phyloP scores from a whole-genome alignment of 2,113 vertebrate genomes.

The Triplophysa siluroides region DNA sequence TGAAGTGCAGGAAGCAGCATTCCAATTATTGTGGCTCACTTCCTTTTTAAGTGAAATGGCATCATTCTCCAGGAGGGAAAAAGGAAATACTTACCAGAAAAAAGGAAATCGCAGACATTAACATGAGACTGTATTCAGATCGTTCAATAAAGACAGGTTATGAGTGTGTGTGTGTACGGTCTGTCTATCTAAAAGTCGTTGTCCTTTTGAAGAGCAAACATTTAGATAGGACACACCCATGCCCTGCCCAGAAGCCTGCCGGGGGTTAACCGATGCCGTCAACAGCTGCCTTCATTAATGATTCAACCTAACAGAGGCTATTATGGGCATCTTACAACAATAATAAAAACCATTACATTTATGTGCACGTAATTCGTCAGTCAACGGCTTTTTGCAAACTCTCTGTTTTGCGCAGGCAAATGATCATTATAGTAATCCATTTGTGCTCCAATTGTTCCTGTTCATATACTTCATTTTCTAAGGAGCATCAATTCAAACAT shows the following conservation, averaged over 20 bases:
- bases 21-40: not conserved
- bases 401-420: slow-evolving; percentile 2
- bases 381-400: not conserved
- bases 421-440: not conserved
- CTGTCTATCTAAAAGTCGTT: slow-evolving; percentile 18
- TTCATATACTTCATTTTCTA: not conserved
- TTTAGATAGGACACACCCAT: slow-evolving; percentile 14
- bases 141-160: not conserved
- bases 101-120: slow-evolving; percentile 4
- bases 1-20: not conserved
- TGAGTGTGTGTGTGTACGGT: not conserved
- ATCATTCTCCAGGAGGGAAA: not conserved
- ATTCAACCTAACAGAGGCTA: slow-evolving; percentile 11
- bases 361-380: not conserved
- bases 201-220: slow-evolving; percentile 11
- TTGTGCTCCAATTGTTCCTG: not conserved
- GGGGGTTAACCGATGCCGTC: not conserved
- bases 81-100: slow-evolving; percentile 12
- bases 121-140: too few species aligned
- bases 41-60: not conserved
- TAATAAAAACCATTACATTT: not conserved
- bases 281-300: slow-evolving; percentile 38
- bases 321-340: not conserved
- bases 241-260: not conserved
- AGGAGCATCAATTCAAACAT: slow-evolving; percentile 1